Evolutionary conservation across 2,797 vertebrate species (phyloP).

Genomic region (Anas georgica): DNA sequence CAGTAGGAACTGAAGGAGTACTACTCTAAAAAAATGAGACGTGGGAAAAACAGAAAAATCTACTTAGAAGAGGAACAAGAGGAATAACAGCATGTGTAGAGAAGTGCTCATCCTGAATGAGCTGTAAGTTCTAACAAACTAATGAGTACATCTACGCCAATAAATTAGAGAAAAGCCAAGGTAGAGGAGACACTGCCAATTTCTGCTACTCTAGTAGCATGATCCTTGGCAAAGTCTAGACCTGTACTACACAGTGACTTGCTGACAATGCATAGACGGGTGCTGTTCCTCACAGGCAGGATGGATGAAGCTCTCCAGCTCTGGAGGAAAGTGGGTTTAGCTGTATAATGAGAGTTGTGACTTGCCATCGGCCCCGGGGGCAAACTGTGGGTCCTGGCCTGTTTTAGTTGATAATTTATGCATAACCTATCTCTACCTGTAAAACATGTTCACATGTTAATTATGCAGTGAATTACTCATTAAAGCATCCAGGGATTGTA

Average conservation of each 20-base stretch:
- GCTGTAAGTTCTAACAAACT: neutral
- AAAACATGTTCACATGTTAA: neutral
- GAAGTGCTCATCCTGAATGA: neutral
- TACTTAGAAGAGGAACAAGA: neutral
- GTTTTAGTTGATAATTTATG: neutral
- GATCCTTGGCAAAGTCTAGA: neutral
- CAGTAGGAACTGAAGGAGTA: neutral
- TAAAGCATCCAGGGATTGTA: neutral
- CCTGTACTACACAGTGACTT: neutral
- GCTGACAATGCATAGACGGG: neutral
- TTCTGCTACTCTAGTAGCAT: neutral
- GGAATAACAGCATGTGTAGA: neutral
- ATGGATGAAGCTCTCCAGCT: neutral
- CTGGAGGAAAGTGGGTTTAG: neutral
- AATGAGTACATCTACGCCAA: neutral
- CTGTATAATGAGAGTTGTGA: neutral
- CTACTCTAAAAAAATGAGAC: neutral
- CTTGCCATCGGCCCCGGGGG: too few species aligned
- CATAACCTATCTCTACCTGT: neutral
- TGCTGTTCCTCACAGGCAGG: fast-evolving
- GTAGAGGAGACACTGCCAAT: neutral
- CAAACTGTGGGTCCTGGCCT: neutral
- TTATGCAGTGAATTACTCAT: neutral
- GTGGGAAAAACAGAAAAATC: neutral
- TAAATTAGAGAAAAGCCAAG: neutral